Evolutionary conservation across 2,888 invertebrate genomes (phyloP).

Genomic region (Agrotis ipsilon): DNA sequence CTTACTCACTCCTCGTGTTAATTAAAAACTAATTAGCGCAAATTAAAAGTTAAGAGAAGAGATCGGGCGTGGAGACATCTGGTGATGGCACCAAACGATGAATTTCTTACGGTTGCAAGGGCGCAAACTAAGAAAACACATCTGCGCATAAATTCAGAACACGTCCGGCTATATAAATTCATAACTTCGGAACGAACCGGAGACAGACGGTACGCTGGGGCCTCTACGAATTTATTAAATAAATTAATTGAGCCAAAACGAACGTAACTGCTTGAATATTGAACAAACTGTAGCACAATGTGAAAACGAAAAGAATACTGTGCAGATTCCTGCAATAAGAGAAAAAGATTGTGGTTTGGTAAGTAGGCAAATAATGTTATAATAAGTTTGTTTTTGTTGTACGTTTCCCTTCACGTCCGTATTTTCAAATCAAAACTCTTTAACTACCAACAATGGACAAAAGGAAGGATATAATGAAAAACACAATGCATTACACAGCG

Average conservation of each 20-base stretch:
- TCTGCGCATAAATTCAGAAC: constrained; percentile 85
- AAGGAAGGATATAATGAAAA: constrained; percentile 33
- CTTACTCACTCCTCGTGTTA: constrained; percentile 33
- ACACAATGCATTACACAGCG: constrained; percentile 11
- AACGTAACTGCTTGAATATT: constrained; percentile 81
- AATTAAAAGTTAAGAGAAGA: constrained; percentile 54
- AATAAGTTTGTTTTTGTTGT: neutral
- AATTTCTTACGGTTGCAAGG: constrained; percentile 74
- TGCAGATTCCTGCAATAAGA: neutral
- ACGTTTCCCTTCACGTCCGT: constrained; percentile 2
- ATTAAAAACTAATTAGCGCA: constrained; percentile 59
- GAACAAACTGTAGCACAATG: constrained; percentile 59
- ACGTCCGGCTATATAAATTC: constrained; percentile 89
- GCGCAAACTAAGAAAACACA: constrained; percentile 83
- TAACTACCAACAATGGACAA: constrained; percentile 32
- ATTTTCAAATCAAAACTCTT: constrained; percentile 36
- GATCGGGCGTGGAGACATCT: constrained; percentile 70
- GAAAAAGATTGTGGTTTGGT: neutral
- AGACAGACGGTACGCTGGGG: constrained; percentile 83
- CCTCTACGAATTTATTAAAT: constrained; percentile 87
- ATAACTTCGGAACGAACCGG: constrained; percentile 84
- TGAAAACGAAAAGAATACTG: neutral
- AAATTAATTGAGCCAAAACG: constrained; percentile 87
- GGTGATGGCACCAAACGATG: constrained; percentile 69
- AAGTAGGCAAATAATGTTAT: neutral